A percentile compares a stretch with the other conserved stretches of the same genome.
Evolutionary conservation across 2,113 vertebrate genomes (phyloP).

Genomic region (Tylochromis polylepis): DNA sequence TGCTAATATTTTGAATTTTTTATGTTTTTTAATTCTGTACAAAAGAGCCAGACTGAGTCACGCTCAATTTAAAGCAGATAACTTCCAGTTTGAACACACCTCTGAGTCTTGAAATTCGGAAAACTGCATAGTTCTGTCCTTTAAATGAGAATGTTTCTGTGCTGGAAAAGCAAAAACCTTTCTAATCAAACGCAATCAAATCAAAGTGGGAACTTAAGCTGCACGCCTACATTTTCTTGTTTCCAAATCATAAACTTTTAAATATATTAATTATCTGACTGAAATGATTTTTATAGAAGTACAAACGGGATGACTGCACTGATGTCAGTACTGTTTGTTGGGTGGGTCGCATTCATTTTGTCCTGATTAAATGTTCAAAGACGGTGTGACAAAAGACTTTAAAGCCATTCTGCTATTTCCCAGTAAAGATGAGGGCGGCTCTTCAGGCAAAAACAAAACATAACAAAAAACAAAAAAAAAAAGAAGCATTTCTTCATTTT

Average conservation of each 20-base stretch:
- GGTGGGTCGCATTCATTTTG: background rate
- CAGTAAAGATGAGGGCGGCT: background rate
- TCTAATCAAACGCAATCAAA: background rate
- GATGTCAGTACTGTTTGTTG: background rate
- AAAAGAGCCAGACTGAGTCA: background rate
- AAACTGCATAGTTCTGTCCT: background rate
- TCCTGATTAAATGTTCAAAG: background rate
- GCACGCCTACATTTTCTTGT: background rate
- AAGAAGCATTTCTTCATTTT: background rate
- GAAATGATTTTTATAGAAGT: background rate
- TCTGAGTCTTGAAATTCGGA: background rate
- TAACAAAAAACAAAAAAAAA: background rate
- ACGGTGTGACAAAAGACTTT: background rate
- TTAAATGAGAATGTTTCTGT: background rate
- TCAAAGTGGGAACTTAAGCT: background rate
- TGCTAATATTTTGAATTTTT: background rate
- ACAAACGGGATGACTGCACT: background rate
- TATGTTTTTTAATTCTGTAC: background rate
- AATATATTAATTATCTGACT: background rate
- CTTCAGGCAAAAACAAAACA: background rate
- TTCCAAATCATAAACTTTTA: background rate
- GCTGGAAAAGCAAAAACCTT: background rate
- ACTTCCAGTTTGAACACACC: background rate
- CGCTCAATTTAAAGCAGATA: background rate
- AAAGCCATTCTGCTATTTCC: background rate